phyloP scores from a whole-genome alignment of 2,113 vertebrate genomes.

The Mustelus asterias region DNA sequence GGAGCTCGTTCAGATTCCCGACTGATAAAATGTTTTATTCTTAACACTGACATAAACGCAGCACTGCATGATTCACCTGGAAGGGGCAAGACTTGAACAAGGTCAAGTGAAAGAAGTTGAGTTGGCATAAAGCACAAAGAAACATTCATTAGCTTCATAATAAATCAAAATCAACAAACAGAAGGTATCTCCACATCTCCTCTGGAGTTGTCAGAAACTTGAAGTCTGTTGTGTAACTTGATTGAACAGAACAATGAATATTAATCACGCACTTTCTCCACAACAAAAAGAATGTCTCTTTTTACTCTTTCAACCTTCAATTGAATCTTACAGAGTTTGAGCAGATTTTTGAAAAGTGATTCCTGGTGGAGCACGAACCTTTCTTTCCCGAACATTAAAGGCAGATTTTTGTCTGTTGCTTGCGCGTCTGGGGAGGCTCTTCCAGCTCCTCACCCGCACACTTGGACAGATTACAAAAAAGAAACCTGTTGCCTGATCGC shows the following conservation, averaged over 20 bases:
- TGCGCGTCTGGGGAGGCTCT: not conserved
- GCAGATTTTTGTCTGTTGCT: not conserved
- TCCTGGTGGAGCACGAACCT: not conserved
- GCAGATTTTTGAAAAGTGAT: not conserved
- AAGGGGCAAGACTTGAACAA: not conserved
- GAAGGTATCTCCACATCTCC: not conserved
- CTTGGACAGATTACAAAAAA: not conserved
- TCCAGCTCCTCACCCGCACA: not conserved
- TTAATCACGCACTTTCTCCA: not conserved
- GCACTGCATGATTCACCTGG: not conserved
- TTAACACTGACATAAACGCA: not conserved
- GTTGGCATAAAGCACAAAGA: not conserved
- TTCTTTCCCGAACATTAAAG: not conserved
- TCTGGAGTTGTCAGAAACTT: not conserved
- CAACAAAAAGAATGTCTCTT: not conserved
- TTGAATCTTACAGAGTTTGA: not conserved
- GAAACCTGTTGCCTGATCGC: not conserved
- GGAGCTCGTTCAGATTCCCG: not conserved
- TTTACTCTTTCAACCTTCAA: not conserved
- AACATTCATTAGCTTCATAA: not conserved
- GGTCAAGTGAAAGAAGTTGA: not conserved
- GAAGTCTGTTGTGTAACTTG: not conserved
- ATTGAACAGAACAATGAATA: not conserved
- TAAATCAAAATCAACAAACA: not conserved
- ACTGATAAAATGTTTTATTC: not conserved